Base-by-base conservation (phyloP, 2,113 vertebrate genomes). In the Pitta sordida region DNA sequence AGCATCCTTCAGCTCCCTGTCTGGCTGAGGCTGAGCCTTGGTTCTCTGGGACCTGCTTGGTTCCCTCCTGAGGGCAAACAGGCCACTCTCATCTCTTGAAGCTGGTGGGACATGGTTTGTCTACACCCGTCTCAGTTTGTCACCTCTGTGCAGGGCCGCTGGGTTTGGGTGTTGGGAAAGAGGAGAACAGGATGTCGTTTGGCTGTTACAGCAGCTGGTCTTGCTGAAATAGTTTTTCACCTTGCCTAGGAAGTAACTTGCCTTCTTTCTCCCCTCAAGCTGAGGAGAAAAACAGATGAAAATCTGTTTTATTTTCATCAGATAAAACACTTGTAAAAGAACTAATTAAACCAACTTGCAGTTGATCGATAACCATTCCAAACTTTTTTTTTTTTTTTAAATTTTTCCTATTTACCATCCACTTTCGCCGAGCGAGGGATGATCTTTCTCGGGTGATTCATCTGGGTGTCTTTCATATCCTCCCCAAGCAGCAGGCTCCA, bases 381-480 rank as follows among this genome's bases (percentile, higher is more conserved):
- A 77, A 39, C 12, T 0, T 7, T 18, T 34, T 58, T 65, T 26
- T 29, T 32, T 34, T 22, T 17, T 4, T 3, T 34, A 77, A 43
- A 32, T 22, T 17, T 4, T 3, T 39, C 81, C 48, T 81, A 26
- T 86, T 74, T 92, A 70, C 73, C 88, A 78, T 90, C 76, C 24
- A 17, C 60, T 92, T 68, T 16, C 13, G 5, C 76, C 15, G 15
- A 41, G 59, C 17, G 81, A 87, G 69, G 90, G 69, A 22, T 86
- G 80, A 92, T 95, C 80, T 92, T 86, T 59, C 41, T 41, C 21
- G 62, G 71, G 75, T 94, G 93, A 94, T 95, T 95, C 83, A 93
- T 88, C 55, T 37, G 46, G 39, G 53, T 90, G 51, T 91, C 93
- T 92, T 71, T 77, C 79, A 32, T 55, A 26, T 85, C 71, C 75